Percentiles rank a stretch among this genome's conserved stretches.
These are phyloP conservation scores for Sakesphorus luctuosus DNA, from an alignment of 2,113 vertebrate genomes.

Conservation along the genomic window DNA sequence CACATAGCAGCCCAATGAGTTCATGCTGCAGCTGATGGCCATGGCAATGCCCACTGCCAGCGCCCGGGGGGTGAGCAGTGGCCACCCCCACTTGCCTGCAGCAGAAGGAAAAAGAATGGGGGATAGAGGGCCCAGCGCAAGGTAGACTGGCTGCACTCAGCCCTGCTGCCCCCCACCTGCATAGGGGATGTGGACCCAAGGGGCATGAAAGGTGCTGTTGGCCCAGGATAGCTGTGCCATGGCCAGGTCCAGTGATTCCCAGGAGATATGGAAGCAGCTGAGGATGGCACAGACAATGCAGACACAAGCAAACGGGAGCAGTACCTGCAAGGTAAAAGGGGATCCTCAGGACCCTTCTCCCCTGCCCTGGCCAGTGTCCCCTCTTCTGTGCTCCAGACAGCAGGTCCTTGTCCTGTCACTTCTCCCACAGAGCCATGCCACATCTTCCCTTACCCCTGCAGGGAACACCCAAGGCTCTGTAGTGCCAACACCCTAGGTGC, in stretches of 20 bases:
- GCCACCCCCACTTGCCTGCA: slow-evolving; percentile 78
- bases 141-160: neutral
- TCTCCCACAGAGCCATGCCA: neutral
- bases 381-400: neutral
- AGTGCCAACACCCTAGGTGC: neutral
- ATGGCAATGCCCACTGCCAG: slow-evolving; percentile 78
- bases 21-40: slow-evolving; percentile 78
- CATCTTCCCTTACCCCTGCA: neutral
- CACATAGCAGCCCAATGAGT: slow-evolving; percentile 81
- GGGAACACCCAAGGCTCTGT: neutral
- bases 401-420: neutral
- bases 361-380: neutral
- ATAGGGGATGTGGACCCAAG: slow-evolving; percentile 80
- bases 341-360: neutral
- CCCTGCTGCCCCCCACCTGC: slow-evolving; percentile 67
- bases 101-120: neutral
- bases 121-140: neutral
- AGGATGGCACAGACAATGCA: slow-evolving; percentile 75
- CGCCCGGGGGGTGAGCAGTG: slow-evolving; percentile 71
- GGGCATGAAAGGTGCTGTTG: slow-evolving; percentile 32
- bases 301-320: slow-evolving; percentile 74
- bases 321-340: slow-evolving; percentile 68
- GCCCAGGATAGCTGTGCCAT: neutral
- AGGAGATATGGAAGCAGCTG: slow-evolving; percentile 9
- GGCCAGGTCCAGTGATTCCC: slow-evolving; percentile 20